These are phyloP conservation scores for Oikopleura albicans DNA, from an alignment of 23 tunicate genomes.

Conservation along the genomic window DNA sequence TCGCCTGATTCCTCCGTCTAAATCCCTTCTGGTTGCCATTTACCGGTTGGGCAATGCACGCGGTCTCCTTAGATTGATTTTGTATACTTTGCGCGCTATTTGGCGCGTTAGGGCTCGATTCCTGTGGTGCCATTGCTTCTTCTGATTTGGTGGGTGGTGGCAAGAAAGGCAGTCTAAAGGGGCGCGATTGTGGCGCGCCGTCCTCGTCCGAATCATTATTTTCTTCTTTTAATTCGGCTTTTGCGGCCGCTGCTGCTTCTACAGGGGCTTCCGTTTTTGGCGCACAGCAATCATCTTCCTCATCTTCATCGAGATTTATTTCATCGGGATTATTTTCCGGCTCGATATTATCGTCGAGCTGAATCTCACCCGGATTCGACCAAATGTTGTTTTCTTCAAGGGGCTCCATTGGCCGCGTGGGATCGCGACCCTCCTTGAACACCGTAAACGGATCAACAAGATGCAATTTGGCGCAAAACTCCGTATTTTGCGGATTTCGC, in stretches of 20 bases:
- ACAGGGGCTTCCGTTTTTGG: neutral
- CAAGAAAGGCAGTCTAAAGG: neutral
- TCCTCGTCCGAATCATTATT: neutral
- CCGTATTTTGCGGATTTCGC: conserved; percentile 59
- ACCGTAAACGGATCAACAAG: conserved; percentile 65
- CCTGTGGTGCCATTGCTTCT: neutral
- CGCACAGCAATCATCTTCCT: conserved; percentile 18
- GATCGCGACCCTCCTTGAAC: conserved; percentile 23
- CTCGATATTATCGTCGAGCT: neutral
- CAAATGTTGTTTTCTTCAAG: conserved; percentile 7
- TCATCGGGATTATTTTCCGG: conserved; percentile 47
- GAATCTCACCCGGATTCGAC: neutral
- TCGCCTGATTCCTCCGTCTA: neutral
- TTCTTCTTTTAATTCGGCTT: neutral
- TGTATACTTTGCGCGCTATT: too few relatives aligned
- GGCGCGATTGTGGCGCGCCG: neutral
- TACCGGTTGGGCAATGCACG: neutral
- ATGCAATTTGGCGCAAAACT: conserved; percentile 49
- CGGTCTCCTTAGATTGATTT: neutral
- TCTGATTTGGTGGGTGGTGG: neutral
- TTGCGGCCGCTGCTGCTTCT: neutral
- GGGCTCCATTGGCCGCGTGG: neutral
- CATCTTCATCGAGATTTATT: conserved; percentile 49
- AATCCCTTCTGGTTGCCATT: neutral
- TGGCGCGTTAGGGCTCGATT: too few relatives aligned